These are phyloP conservation scores for Calliphora vicina DNA, from an alignment of 1,140 invertebrate species.

Conservation along the genomic window DNA sequence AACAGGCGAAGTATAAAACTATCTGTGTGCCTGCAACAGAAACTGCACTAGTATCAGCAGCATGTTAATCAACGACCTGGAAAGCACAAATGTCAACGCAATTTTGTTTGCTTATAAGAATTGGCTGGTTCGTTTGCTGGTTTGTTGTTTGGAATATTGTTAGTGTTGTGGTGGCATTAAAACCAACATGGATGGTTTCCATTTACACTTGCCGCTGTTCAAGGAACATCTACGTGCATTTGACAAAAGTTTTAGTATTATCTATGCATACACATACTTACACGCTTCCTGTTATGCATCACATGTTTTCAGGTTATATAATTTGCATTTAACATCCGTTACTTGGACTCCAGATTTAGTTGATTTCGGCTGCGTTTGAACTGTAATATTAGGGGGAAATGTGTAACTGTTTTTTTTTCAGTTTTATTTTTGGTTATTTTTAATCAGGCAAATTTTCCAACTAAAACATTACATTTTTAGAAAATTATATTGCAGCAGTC, in stretches of 20 bases:
- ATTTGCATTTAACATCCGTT: background rate
- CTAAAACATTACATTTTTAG: background rate
- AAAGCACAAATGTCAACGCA: background rate
- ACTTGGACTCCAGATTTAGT: too few relatives aligned
- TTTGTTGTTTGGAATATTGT: too few relatives aligned
- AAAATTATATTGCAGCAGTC: background rate
- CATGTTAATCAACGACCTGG: background rate
- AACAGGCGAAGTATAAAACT: background rate
- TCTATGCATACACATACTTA: too few relatives aligned
- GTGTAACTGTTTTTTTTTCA: background rate
- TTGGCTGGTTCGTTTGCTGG: too few relatives aligned
- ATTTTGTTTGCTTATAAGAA: background rate
- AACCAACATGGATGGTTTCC: background rate
- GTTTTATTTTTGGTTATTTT: too few relatives aligned
- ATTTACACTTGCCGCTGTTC: too few relatives aligned
- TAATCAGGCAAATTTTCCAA: background rate
- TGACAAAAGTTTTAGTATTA: too few relatives aligned
- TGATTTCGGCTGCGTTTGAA: background rate
- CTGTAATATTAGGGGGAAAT: background rate
- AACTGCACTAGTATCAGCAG: background rate
- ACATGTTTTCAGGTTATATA: background rate
- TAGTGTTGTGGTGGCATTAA: too few relatives aligned
- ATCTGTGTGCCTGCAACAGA: background rate
- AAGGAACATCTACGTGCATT: too few relatives aligned
- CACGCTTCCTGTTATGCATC: background rate